phyloP scores from a whole-genome alignment of 2,888 invertebrate species.

The Nudaria mundana region DNA sequence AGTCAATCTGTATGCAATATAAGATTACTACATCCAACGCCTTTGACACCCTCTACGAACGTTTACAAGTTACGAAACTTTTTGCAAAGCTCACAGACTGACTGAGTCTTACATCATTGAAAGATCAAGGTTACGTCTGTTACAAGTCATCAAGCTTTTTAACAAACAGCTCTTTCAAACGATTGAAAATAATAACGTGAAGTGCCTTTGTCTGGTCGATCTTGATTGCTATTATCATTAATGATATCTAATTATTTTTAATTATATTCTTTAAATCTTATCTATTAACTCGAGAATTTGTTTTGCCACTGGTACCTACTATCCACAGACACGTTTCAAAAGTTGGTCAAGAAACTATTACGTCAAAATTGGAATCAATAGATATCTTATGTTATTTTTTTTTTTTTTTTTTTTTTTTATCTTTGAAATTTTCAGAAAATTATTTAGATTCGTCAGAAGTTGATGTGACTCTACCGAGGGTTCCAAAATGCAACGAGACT shows the following conservation, averaged over 20 bases:
- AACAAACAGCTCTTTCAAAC: not conserved
- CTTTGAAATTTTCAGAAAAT: no score
- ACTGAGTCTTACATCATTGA: slow-evolving; percentile 2
- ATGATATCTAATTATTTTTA: not conserved
- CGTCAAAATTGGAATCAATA: no score
- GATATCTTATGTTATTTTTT: no score
- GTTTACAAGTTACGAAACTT: not conserved
- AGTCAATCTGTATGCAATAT: no score
- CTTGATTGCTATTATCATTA: not conserved
- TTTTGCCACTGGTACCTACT: slow-evolving; percentile 13
- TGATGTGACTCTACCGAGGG: no score
- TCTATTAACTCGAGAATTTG: slow-evolving; percentile 13
- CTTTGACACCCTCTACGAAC: not conserved
- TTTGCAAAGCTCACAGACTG: slow-evolving; percentile 1
- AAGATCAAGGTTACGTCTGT: slow-evolving; percentile 10
- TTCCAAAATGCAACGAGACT: no score
- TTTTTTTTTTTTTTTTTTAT: no score
- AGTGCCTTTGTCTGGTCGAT: not conserved
- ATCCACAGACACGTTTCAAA: slow-evolving; percentile 24
- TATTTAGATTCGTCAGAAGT: no score
- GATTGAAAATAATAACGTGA: not conserved
- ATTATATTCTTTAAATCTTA: not conserved
- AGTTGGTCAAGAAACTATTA: slow-evolving; percentile 31
- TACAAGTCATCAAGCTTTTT: slow-evolving; percentile 1
- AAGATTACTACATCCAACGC: no score